Conservation (phyloP, 2,113 vertebrate species). For the Syngnathus floridae region DNA sequence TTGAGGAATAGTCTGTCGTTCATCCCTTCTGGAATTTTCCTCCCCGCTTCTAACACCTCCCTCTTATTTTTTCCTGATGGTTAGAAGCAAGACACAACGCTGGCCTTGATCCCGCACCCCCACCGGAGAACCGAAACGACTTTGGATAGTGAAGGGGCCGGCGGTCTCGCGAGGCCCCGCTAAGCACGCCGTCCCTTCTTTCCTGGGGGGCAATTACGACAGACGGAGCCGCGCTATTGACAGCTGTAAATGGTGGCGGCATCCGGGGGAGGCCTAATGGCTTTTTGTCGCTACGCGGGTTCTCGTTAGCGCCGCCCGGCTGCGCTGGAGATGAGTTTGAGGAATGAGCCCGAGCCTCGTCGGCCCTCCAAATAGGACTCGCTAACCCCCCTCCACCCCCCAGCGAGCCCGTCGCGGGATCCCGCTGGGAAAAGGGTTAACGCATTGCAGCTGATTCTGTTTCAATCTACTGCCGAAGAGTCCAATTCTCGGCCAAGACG, state of each 20-base stretch:
- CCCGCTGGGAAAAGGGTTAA: constrained; percentile 24
- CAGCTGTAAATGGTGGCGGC: constrained; percentile 63
- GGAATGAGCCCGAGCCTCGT: constrained; percentile 36
- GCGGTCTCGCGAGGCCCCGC: constrained; percentile 35
- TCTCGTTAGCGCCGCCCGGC: constrained; percentile 49
- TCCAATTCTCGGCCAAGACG: not conserved
- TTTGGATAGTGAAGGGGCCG: constrained; percentile 45
- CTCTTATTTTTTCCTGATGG: constrained; percentile 32
- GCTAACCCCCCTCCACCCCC: not conserved
- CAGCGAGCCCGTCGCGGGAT: not conserved
- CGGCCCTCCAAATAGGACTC: constrained; percentile 21
- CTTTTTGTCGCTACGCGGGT: constrained; percentile 47
- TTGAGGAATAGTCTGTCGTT: not conserved
- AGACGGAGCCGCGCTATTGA: constrained; percentile 57
- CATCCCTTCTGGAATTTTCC: constrained; percentile 40
- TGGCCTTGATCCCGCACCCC: constrained; percentile 56
- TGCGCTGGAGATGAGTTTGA: constrained; percentile 42
- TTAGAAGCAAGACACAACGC: constrained; percentile 38
- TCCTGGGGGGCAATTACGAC: constrained; percentile 58
- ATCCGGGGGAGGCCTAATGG: constrained; percentile 49
- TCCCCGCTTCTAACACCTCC: constrained; percentile 47
- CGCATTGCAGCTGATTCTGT: constrained; percentile 7
- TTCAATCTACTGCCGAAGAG: not conserved
- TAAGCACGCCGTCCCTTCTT: constrained; percentile 32
- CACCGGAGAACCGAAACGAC: constrained; percentile 38